Base-by-base conservation (phyloP, 1,140 invertebrate species). In the Lucilia cuprina region DNA sequence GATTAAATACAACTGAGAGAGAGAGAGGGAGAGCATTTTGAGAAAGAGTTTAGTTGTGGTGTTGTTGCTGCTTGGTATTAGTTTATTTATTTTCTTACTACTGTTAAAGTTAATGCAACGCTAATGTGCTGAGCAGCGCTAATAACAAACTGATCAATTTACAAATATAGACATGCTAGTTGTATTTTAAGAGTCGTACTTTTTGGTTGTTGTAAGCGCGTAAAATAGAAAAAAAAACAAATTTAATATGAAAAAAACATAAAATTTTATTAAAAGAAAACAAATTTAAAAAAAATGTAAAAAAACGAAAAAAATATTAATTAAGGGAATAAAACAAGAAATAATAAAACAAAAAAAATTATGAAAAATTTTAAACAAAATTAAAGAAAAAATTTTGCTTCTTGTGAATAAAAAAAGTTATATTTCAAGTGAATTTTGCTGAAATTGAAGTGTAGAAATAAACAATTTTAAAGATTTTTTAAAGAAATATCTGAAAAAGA, bases 121-220 rank as follows among this genome's bases (percentile, higher is more conserved):
- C 50, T n/a, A 55, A 55, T 55, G 5, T 55, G 50, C 10, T 41
- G 41, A 41, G 41, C 3, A 55, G 13, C 10, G 12, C 50, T 55
- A 55, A 0, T 13, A 55, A 55, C 50, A 55, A 55, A 55, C 50
- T 80, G 77, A 80, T 80, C 77, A 80, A 49, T 80, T 47, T 21
- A 41, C 41, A 80, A 80, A 80, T 80, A 49, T 47, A 49, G 77
- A 41, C 77, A 47, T 80, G 21, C 17, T 80, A 80, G 77, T 80
- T 80, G 77, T 80, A 80, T 80, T 80, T 80, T 80, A 80, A 80
- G 77, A 80, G 77, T 80, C 77, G 77, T 80, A 80, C 77, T 49
- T 80, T 80, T 41, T 49, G 77, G 77, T 80, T 80, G 77, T 80
- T 80, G 77, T 80, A 80, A 80, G 77, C 77, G 77, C 77, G 77